phyloP scores from a whole-genome alignment of 1,140 invertebrate genomes.

The Anoplolepis gracilipes region DNA sequence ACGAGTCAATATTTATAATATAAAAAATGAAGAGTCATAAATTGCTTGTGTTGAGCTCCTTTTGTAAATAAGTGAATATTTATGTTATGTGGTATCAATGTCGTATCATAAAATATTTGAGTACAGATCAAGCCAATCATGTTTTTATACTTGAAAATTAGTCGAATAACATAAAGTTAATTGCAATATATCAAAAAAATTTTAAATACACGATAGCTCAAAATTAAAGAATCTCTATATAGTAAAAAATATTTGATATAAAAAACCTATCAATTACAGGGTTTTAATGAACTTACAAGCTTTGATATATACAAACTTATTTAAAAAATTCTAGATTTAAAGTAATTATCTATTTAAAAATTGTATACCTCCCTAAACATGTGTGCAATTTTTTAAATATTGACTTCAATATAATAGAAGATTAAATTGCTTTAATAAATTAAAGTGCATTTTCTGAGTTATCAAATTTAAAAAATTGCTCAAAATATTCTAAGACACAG shows the following conservation, averaged over 20 bases:
- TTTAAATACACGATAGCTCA: not conserved
- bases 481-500: not conserved
- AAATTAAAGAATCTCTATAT: not conserved
- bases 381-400: not conserved
- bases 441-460: not conserved
- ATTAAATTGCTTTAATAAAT: constrained; percentile 5
- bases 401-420: not conserved
- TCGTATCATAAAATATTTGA: not conserved
- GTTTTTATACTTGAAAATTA: not conserved
- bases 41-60: not conserved
- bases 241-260: not conserved
- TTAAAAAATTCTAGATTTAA: too few relatives aligned
- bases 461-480: not conserved
- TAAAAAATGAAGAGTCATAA: too few relatives aligned
- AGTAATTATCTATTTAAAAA: not conserved
- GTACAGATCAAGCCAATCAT: not conserved
- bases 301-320: not conserved
- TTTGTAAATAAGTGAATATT: constrained; percentile 17
- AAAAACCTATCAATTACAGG: not conserved
- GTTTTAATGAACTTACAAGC: not conserved
- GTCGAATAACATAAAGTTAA: not conserved
- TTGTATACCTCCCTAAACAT: not conserved
- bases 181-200: not conserved
- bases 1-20: not conserved
- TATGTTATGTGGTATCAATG: not conserved